phyloP scores from a whole-genome alignment of 2,797 vertebrate species.

The Spinibarbus caldwelli region DNA sequence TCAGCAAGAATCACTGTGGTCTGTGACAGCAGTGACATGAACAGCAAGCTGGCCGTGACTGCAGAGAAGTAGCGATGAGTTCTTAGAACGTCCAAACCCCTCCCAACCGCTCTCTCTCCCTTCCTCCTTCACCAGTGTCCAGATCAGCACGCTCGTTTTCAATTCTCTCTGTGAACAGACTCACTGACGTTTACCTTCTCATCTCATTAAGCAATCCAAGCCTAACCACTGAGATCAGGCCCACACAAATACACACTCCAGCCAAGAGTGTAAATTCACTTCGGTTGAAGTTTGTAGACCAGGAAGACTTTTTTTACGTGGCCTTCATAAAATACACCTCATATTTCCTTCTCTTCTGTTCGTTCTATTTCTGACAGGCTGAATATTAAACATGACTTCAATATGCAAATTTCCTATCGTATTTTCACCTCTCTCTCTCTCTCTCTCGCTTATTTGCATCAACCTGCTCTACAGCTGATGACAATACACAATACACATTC shows the following conservation, averaged over 20 bases:
- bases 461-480: constrained; percentile 39
- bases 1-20: constrained; percentile 53
- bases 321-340: neutral
- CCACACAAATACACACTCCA: neutral
- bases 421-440: constrained; percentile 31
- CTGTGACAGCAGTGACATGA: constrained; percentile 65
- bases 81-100: constrained; percentile 79
- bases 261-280: neutral
- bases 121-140: constrained; percentile 26
- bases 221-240: neutral
- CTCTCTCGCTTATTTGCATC: constrained; percentile 66
- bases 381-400: neutral
- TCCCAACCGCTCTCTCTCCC: constrained; percentile 37
- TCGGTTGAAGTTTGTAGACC: neutral
- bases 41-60: constrained; percentile 74
- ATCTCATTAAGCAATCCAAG: constrained; percentile 7
- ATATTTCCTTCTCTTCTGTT: neutral
- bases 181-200: constrained; percentile 7
- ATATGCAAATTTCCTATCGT: constrained; percentile 68
- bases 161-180: constrained; percentile 45
- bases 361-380: neutral
- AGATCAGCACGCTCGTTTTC: constrained; percentile 37
- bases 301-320: neutral
- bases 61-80: constrained; percentile 78
- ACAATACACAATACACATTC: constrained; percentile 20